These are phyloP conservation scores for Limnephilus lunatus DNA, from an alignment of 2,888 invertebrate species.

Conservation along the genomic window DNA sequence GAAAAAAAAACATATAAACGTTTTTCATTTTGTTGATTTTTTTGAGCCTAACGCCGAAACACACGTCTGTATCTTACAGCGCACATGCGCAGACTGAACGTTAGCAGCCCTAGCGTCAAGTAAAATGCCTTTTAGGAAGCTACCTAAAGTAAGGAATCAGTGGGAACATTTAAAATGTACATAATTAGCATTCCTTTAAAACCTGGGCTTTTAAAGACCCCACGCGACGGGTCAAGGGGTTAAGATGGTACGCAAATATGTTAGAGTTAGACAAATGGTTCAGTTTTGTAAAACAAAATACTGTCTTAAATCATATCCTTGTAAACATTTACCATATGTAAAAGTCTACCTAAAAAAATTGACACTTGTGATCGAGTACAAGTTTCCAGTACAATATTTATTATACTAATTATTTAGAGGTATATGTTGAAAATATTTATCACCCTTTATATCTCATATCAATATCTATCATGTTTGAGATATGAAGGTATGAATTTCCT, in stretches of 20 bases:
- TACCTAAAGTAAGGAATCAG: too few relatives aligned
- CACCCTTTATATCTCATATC: not conserved
- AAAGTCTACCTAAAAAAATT: not conserved
- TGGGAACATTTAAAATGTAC: too few relatives aligned
- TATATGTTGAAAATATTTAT: not conserved
- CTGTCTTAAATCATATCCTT: not conserved
- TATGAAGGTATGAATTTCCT: not conserved
- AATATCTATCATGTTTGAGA: not conserved
- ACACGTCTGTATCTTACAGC: too few relatives aligned
- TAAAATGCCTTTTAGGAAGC: too few relatives aligned
- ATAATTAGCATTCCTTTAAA: too few relatives aligned
- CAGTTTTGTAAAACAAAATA: not conserved
- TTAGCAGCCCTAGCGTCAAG: too few relatives aligned
- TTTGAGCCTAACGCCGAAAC: too few relatives aligned
- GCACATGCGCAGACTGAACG: too few relatives aligned
- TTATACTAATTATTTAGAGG: not conserved
- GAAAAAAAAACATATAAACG: too few relatives aligned
- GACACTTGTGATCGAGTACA: not conserved
- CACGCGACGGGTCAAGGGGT: too few relatives aligned
- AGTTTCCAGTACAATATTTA: not conserved
- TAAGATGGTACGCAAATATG: not conserved
- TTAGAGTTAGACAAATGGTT: not conserved
- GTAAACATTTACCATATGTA: not conserved
- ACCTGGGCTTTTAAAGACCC: too few relatives aligned
- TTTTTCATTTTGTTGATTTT: too few relatives aligned